Evolutionary conservation across 2,888 invertebrate genomes (phyloP), one percentile per base, ranked within the genome.

Genomic region (Augochlorella aurata): DNA sequence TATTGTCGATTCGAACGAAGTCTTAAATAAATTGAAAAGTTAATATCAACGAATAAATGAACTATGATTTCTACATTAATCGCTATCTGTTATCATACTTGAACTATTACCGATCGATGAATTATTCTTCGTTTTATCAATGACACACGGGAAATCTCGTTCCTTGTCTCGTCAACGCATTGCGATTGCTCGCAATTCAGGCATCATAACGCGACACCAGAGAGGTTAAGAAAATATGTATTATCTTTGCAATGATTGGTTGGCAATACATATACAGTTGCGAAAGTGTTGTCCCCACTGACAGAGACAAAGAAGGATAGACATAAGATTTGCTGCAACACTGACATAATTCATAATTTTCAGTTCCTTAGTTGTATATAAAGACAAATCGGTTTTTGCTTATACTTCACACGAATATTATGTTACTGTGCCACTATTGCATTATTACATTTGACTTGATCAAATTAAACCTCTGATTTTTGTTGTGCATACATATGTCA

Each of bases 71-170:
- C 14, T 9, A 44, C 18, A 66, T 76, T 18, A 2, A 12, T 21
- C 29, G 52, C n/a, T 50, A 63, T 45, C 18, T n/a, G 45, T 47
- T 38, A 10, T 45, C 47, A 50, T 67, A 52, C 12, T 38, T 72
- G 38, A 21, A 80, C 50, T 50, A 29, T 63, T 72, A 38, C 24
- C 47, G 50, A 82, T 72, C 68, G 16, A 75, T 75, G 69, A 79
- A 65, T n/a, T 67, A 74, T 74, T 72, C 29, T n/a, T 70, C 52
- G 18, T 18, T 61, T 66, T 82, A 67, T 77, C 70, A 67, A 16
- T 66, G 4, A 5, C 21, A 44, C 21, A n/a, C 16, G 45, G 24
- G 38, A n/a, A 38, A 47, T 38, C 50, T 5, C 3, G 38, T 38
- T 1, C 38, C 38, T 45, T 38, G 14, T 16, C 38, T 38, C 18